Evolutionary conservation across 2,797 vertebrate genomes (phyloP), one percentile per base, ranked within the genome.

Genomic region (Peromyscus melanophrys): DNA sequence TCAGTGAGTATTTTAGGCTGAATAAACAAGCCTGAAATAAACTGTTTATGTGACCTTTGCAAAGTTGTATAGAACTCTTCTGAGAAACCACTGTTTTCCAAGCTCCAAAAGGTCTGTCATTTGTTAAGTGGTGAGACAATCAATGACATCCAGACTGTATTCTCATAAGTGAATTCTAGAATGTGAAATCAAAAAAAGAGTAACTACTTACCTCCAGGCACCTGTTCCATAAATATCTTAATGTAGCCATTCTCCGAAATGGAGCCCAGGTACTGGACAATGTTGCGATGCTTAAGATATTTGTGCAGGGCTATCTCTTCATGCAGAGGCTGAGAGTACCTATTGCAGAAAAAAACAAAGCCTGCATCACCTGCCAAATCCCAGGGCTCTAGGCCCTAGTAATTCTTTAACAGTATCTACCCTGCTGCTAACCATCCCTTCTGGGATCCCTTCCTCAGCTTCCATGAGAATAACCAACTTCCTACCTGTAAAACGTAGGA

Each of bases 201-300:
- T 13, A 27, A 52, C 90, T 63, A 98, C 99, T 98, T 96, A 99
- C 99, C 99, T 98, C 99, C 99, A 95, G 99, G 99, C 27, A 99
- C 99, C 85, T 99, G 99, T 91, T 99, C 99, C 99, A 99, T 99
- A 98, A 99, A 99, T 95, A 99, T 99, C 97, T 99, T 99, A 97
- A 99, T 98, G 96, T 98, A 99, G 52, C 99, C 99, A 14, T 98
- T 92, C 98, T 99, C 99, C 0, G 99, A 99, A 89, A 99, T 93
- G 17, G 99, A 99, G 96, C 99, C 99, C 87, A 99, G 98, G 96
- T 99, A 99, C 80, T 99, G 99, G 63, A 99, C 99, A 40, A 99
- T 98, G 71, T 99, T 99, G 57, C 98, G 98, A 96, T 99, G 99
- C 85, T 99, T 99, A 95, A 99, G 98, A 96, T 99, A 98, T 91